phyloP scores from a whole-genome alignment of 2,888 invertebrate genomes.

The Trichogramma evanescens region DNA sequence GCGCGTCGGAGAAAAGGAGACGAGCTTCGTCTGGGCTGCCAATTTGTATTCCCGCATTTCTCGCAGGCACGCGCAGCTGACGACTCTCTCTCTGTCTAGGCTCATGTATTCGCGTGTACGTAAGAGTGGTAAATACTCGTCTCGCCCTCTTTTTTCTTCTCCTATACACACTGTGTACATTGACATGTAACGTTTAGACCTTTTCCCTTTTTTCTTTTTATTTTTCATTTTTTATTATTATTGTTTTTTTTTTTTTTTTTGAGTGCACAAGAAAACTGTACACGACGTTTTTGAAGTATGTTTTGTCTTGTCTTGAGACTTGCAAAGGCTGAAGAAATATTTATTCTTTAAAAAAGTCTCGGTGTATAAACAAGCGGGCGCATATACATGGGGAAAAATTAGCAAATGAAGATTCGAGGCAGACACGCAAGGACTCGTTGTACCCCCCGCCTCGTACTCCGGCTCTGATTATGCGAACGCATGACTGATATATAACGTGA shows the following conservation, averaged over 20 bases:
- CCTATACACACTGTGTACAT: constrained; percentile 2
- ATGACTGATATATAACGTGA: constrained; percentile 46
- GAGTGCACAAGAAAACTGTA: no score
- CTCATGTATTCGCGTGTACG: constrained; percentile 21
- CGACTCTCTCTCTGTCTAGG: constrained; percentile 20
- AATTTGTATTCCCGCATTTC: constrained; percentile 44
- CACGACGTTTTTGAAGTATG: no score
- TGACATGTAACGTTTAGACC: constrained; percentile 8
- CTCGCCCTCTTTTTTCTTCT: no score
- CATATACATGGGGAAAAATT: no score
- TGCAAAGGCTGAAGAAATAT: no score
- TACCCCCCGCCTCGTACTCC: no score
- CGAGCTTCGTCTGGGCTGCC: constrained; percentile 24
- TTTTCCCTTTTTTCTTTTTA: no score
- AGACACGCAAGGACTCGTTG: neutral
- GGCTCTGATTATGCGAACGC: constrained; percentile 46
- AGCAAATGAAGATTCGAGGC: neutral
- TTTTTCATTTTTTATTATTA: no score
- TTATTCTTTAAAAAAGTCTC: no score
- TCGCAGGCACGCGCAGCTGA: constrained; percentile 25
- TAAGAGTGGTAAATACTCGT: neutral
- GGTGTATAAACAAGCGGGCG: no score
- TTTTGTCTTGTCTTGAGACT: no score
- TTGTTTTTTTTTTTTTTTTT: no score
- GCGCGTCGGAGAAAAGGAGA: constrained; percentile 18